phyloP scores from a whole-genome alignment of 1,140 invertebrate species.

The Drosophila bipectinata region DNA sequence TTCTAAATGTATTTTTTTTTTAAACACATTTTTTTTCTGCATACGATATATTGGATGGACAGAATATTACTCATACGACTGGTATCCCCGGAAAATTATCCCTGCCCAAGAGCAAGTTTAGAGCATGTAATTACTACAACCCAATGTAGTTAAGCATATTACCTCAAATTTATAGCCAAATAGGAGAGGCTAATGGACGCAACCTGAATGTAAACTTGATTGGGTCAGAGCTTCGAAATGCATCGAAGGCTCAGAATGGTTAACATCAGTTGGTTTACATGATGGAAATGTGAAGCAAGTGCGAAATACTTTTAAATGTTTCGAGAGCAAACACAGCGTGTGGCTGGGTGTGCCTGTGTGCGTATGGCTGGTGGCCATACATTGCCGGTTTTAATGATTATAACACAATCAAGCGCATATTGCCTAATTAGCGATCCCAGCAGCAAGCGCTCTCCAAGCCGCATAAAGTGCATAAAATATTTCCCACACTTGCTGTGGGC shows the following conservation, averaged over 20 bases:
- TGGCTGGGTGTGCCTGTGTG: constrained; percentile 7
- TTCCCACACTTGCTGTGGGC: constrained; percentile 44
- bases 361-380: constrained; percentile 44
- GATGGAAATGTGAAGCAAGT: constrained; percentile 1
- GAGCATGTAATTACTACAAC: background rate
- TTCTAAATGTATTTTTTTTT: no score
- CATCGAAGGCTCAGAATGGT: background rate
- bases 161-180: background rate
- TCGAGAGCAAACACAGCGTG: constrained; percentile 2
- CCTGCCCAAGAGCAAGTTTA: no score
- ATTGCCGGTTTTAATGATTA: constrained; percentile 80
- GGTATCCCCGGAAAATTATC: background rate
- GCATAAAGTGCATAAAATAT: constrained; percentile 78
- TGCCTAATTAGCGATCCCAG: constrained; percentile 73
- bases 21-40: no score
- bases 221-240: background rate
- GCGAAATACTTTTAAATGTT: constrained; percentile 14
- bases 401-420: constrained; percentile 81
- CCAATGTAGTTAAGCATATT: background rate
- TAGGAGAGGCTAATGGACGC: no score
- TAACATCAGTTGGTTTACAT: background rate
- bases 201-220: background rate
- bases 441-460: constrained; percentile 20
- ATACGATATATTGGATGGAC: no score
- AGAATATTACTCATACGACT: background rate